These are phyloP conservation scores for Amiota mariae DNA, from an alignment of 2,888 invertebrate genomes.

Conservation along the genomic window DNA sequence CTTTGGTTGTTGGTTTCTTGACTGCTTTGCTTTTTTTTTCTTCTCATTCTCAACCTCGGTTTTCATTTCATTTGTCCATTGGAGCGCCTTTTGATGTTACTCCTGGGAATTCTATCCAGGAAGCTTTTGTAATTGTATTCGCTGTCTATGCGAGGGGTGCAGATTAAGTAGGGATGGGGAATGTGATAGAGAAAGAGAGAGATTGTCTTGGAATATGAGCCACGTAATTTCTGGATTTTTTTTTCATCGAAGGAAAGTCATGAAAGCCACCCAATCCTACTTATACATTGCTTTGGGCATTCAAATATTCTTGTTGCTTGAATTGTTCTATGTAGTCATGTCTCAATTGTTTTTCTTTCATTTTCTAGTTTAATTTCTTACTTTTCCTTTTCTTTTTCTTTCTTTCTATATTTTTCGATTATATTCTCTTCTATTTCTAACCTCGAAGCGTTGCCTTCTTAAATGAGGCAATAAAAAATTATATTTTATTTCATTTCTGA, in stretches of 20 bases:
- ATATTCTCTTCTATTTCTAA: background rate
- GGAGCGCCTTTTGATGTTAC: conserved; percentile 52
- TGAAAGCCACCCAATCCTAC: background rate
- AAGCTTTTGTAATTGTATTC: conserved; percentile 58
- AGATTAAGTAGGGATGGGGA: background rate
- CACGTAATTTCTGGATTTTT: background rate
- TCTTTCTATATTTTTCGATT: background rate
- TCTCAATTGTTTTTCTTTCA: conserved; percentile 9
- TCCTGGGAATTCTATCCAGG: conserved; percentile 50
- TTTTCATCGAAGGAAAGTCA: background rate
- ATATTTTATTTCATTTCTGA: conserved; percentile 13
- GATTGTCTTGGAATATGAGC: background rate
- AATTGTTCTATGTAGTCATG: background rate
- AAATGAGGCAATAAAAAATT: conserved; percentile 17
- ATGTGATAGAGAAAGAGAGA: background rate
- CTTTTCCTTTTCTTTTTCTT: conserved; percentile 8
- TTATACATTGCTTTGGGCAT: conserved; percentile 1
- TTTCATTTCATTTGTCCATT: conserved; percentile 33
- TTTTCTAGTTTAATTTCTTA: background rate
- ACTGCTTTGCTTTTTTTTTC: conserved; percentile 35
- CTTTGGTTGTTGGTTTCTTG: conserved; percentile 44
- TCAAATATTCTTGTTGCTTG: background rate
- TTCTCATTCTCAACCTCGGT: too few species aligned
- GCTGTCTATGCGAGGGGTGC: background rate
- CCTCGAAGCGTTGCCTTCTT: background rate